These are phyloP conservation scores for Melanotaenia pygmaea DNA, from an alignment of 2,797 vertebrate genomes.

Conservation along the genomic window DNA sequence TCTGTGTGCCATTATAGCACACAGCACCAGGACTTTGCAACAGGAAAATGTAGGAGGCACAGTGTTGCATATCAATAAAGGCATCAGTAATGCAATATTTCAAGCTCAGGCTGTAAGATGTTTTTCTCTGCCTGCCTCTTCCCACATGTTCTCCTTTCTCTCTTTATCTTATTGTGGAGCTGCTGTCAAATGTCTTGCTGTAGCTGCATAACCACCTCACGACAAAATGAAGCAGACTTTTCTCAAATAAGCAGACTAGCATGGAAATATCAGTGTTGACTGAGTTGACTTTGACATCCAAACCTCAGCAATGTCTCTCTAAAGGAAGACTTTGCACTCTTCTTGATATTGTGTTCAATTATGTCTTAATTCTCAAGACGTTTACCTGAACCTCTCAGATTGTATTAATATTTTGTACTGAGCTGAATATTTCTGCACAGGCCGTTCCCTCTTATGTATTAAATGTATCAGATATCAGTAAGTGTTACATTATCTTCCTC, in stretches of 20 bases:
- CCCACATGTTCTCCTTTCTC: constrained; percentile 20
- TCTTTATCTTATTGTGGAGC: constrained; percentile 56
- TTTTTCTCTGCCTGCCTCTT: constrained; percentile 37
- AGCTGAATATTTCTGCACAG: no score
- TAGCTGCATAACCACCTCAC: constrained; percentile 42
- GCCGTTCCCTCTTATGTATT: no score
- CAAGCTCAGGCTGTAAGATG: constrained; percentile 54
- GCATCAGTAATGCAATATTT: constrained; percentile 54
- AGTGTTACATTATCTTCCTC: no score
- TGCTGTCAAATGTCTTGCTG: constrained; percentile 43
- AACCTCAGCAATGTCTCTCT: constrained; percentile 3
- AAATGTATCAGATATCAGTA: no score
- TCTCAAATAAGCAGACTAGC: constrained; percentile 32
- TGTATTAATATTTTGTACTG: no score
- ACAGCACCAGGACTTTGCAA: not conserved
- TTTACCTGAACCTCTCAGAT: no score
- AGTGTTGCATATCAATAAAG: constrained; percentile 56
- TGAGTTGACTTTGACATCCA: constrained; percentile 17
- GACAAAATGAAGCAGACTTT: constrained; percentile 42
- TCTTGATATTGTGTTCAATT: constrained; percentile 9
- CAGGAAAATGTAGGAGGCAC: constrained; percentile 10
- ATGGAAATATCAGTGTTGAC: constrained; percentile 19
- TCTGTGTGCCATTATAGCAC: not conserved
- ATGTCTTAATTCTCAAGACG: not conserved
- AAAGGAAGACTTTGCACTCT: not conserved